Evolutionary conservation across 2,113 vertebrate genomes (phyloP).

Genomic region (Alouatta palliata): DNA sequence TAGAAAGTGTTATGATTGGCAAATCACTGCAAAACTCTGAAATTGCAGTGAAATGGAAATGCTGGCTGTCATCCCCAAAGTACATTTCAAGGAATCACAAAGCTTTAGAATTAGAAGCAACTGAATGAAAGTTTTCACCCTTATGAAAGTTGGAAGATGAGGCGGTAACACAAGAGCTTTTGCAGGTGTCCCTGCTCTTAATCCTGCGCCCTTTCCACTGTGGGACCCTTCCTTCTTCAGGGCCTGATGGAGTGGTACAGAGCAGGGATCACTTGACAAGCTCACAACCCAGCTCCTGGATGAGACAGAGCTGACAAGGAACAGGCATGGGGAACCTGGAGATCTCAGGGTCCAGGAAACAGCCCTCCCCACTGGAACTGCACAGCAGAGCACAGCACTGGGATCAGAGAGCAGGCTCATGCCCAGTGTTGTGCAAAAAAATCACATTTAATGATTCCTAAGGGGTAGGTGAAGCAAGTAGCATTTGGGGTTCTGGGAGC

Average conservation of each 20-base stretch:
- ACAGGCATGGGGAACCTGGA: not conserved
- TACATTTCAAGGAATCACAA: constrained; percentile 56
- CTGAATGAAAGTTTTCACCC: constrained; percentile 29
- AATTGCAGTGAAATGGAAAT: constrained; percentile 50
- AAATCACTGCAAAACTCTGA: not conserved
- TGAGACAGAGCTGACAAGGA: not conserved
- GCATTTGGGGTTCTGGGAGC: not conserved
- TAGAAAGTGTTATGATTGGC: constrained; percentile 59
- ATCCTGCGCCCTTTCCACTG: not conserved
- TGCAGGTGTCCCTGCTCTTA: not conserved
- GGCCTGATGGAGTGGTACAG: not conserved
- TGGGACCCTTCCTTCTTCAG: not conserved
- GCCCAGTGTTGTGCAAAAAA: not conserved
- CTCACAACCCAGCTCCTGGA: not conserved
- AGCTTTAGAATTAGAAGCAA: not conserved
- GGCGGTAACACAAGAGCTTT: not conserved
- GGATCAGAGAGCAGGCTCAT: not conserved
- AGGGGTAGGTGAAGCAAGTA: not conserved
- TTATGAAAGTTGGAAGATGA: not conserved
- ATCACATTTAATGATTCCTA: not conserved
- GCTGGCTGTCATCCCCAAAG: constrained; percentile 57
- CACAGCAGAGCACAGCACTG: not conserved
- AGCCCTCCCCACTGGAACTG: not conserved
- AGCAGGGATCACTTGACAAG: not conserved
- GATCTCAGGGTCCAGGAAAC: not conserved